Evolutionary conservation across 2,113 vertebrate genomes (phyloP).

Genomic region (Candoia aspera): DNA sequence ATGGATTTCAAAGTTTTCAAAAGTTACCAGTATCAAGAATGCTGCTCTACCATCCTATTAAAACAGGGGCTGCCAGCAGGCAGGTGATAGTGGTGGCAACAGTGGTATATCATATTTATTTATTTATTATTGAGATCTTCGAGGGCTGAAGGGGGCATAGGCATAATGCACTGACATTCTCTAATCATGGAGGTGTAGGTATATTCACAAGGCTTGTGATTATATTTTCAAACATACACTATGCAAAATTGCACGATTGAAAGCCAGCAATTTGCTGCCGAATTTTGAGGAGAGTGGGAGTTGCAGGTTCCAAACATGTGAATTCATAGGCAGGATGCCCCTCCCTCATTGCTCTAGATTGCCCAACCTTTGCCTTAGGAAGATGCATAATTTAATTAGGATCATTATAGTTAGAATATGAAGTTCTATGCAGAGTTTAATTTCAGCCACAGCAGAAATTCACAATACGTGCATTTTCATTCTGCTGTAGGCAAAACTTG

Average conservation of each 20-base stretch:
- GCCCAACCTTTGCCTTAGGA: no score
- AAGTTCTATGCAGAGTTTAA: background rate
- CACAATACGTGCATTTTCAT: background rate
- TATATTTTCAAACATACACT: background rate
- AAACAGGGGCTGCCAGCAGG: background rate
- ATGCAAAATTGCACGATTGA: background rate
- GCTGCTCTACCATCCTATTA: background rate
- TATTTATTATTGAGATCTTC: background rate
- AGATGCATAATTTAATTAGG: background rate
- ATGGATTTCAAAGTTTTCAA: background rate
- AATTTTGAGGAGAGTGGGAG: background rate
- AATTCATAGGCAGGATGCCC: background rate
- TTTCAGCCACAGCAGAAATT: background rate
- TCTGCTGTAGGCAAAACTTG: background rate
- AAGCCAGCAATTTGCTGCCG: background rate
- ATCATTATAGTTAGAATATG: background rate
- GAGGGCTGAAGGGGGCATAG: background rate
- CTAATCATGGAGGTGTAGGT: background rate
- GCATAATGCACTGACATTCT: background rate
- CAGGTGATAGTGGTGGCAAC: background rate
- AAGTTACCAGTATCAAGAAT: no score
- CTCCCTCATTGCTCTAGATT: background rate
- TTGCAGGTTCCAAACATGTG: background rate
- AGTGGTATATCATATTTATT: background rate
- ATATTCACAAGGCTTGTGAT: background rate